phyloP scores from a whole-genome alignment of 2,797 vertebrate species.

The Phyllotis vaccarum region DNA sequence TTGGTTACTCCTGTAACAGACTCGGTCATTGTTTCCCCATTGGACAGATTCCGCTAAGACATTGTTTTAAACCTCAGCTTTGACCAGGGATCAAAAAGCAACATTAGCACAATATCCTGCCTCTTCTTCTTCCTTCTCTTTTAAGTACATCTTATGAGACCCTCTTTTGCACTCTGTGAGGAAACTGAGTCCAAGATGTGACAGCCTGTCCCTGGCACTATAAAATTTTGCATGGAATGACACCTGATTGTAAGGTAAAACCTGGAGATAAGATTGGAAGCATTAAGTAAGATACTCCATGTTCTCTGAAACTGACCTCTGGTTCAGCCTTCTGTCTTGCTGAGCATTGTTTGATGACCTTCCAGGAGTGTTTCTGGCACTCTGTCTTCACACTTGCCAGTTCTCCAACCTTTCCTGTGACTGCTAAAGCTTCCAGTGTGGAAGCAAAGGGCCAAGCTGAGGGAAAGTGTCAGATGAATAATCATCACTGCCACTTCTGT shows the following conservation, averaged over 20 bases:
- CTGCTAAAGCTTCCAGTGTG: slow-evolving; percentile 14
- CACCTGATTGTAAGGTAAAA: not conserved
- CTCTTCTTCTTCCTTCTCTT: not conserved
- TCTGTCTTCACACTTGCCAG: not conserved
- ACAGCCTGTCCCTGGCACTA: not conserved
- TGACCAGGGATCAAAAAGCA: not conserved
- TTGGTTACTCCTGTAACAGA: not conserved
- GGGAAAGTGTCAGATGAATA: not conserved
- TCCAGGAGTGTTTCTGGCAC: not conserved
- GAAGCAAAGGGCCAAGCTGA: not conserved
- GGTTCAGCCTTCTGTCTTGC: not conserved
- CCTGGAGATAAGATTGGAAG: not conserved
- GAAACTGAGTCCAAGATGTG: not conserved
- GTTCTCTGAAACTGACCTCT: not conserved
- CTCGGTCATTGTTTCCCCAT: not conserved
- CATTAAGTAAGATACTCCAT: not conserved
- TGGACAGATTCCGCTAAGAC: not conserved
- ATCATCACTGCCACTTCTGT: not conserved
- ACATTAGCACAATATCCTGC: not conserved
- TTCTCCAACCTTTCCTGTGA: not conserved
- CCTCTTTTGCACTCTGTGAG: not conserved
- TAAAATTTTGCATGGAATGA: not conserved
- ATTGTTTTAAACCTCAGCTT: not conserved
- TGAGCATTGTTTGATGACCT: not conserved
- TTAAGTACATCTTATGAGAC: not conserved